Conservation (phyloP, 2,113 vertebrate species). For the Asarcornis scutulata region DNA sequence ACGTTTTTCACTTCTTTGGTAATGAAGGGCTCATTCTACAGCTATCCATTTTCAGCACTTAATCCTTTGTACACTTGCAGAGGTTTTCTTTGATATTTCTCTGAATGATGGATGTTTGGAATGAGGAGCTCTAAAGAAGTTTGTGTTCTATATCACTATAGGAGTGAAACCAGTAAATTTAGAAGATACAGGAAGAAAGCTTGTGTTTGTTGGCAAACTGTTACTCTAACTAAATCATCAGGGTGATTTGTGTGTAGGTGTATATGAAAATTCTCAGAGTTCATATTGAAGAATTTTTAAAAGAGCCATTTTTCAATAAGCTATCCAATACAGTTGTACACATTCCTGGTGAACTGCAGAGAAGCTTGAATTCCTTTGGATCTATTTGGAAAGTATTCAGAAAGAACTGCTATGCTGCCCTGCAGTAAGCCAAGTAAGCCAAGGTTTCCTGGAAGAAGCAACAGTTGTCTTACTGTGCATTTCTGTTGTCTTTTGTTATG, state of each 20-base stretch:
- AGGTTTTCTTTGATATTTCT: neutral
- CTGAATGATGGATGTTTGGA: neutral
- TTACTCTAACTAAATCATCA: neutral
- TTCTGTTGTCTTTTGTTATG: neutral
- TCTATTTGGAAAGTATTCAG: neutral
- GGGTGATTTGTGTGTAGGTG: neutral
- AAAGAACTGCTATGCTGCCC: neutral
- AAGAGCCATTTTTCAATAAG: neutral
- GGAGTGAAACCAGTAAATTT: slow-evolving; percentile 30
- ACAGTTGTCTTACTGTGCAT: neutral
- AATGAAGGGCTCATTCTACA: neutral
- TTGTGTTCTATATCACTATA: neutral
- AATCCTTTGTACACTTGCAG: neutral
- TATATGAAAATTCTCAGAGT: slow-evolving; percentile 21
- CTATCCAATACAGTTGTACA: neutral
- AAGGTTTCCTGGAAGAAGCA: neutral
- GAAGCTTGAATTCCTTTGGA: neutral
- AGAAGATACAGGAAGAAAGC: neutral
- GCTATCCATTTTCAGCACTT: neutral
- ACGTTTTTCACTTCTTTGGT: neutral
- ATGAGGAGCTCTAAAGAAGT: neutral
- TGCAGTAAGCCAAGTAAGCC: neutral
- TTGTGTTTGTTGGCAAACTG: slow-evolving; percentile 22
- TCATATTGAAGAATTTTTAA: slow-evolving; percentile 21
- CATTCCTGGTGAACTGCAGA: slow-evolving; percentile 2